Evolutionary conservation across 2,888 invertebrate species (phyloP), one percentile per base, ranked within the genome.

Genomic region (Pterostichus niger): DNA sequence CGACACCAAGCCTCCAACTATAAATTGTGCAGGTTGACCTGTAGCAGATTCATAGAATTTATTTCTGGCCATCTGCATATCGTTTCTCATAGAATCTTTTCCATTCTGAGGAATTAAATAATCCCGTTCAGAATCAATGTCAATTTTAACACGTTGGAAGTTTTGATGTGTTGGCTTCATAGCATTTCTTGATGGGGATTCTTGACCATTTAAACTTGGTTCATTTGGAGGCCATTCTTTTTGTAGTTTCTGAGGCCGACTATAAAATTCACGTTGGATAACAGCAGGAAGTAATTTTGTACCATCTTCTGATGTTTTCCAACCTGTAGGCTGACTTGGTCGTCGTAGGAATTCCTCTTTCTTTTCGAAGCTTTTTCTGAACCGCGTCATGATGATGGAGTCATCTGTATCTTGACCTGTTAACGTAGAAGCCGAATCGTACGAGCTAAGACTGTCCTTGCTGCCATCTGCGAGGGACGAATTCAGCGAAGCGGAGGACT

Each of bases 331-430:
- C 87, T 93, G 92, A 88, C 92, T 94, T 3, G 95, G 95, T 85
- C 95, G 92, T 88, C 94, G 93, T 84, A 97, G 92, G 90, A 97
- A 97, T 87, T 97, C 97, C 89, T 97, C 97, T 89, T 97, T 97
- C 88, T 97, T 96, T 88, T 97, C 96, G 87, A 96, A 94, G 88
- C 96, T 96, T 89, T 95, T 96, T 86, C 96, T 93, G 88, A 96
- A 92, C 90, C 96, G 93, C 85, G 93, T 94, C 92, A 96, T 94
- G 87, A 94, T 93, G 68, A 94, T 91, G 83, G 94, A 94, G 89
- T 95, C 95, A 88, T 94, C 94, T 85, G 93, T 91, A 86, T 94
- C 93, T 87, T 93, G 92, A 33, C 83, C 94, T 54, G 94, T 93
- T 77, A 94, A 90, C 73, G 94, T 93, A 79, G 94, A 94, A 87